These are phyloP conservation scores for Heliothis subflexa DNA, from an alignment of 1,140 invertebrate species.

Conservation along the genomic window DNA sequence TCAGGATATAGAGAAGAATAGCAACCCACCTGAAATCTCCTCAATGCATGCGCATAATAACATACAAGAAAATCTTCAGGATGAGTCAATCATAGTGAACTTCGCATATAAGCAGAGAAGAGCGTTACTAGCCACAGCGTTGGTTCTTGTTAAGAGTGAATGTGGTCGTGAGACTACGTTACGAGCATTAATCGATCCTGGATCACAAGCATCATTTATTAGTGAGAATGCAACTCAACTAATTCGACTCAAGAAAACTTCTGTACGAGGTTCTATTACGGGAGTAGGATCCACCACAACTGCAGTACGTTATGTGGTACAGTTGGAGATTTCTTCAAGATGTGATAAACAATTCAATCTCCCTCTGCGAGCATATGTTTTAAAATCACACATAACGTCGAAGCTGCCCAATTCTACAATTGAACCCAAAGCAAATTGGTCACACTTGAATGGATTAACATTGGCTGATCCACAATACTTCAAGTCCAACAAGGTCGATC, in stretches of 20 bases:
- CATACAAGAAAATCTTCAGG: neutral
- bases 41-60: neutral
- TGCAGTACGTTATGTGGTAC: slow-evolving; percentile 3
- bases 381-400: slow-evolving; percentile 6
- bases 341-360: slow-evolving; percentile 9
- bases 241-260: neutral
- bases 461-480: slow-evolving; percentile 50
- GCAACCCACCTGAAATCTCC: neutral
- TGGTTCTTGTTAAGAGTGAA: neutral
- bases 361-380: slow-evolving; percentile 5
- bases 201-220: slow-evolving; percentile 17
- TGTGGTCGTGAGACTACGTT: neutral
- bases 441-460: slow-evolving; percentile 21
- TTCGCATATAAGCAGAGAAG: neutral
- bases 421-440: slow-evolving; percentile 26
- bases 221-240: slow-evolving; percentile 18
- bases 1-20: neutral
- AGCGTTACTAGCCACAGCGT: slow-evolving; percentile 13
- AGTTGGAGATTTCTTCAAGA: slow-evolving; percentile 20
- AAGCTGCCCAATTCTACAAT: slow-evolving; percentile 45
- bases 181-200: neutral
- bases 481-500: slow-evolving; percentile 41
- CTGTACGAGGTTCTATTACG: neutral
- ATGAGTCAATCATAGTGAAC: slow-evolving; percentile 9
- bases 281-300: neutral